Evolutionary conservation across 2,113 vertebrate genomes (phyloP), one percentile per base, ranked within the genome.

Genomic region (Copsychus sechellarum): DNA sequence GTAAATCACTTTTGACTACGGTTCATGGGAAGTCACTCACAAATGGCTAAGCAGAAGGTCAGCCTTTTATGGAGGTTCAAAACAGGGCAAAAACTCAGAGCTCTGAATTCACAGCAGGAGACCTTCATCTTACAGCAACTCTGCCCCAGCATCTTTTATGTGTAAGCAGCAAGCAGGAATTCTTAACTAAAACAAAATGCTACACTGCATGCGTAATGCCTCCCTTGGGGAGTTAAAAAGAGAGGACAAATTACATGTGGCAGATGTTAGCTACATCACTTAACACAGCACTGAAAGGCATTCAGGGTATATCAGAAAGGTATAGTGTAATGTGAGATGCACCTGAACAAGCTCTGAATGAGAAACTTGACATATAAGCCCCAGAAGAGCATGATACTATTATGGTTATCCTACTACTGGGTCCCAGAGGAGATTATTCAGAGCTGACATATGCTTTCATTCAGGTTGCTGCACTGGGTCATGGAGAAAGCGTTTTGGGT

Each of bases 181-280:
- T 71, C 82, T 89, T 93, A 96, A 97, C 89, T 94, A 96, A 95
- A 96, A 64, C 83, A 95, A 93, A 96, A 82, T 0, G 0, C 36
- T 87, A 92, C 57, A 79, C 70, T 74, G 73, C 81, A 67, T 89
- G 69, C 72, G 69, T 93, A 93, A 96, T 96, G 90, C 31, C 70
- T 93, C 86, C 92, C 95, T 91, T 64, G 89, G 83, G 92, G 86
- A 92, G 45, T 38, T 66, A 60, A 88, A 94, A 81, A 76, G 73
- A 94, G 72, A 92, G 86, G 93, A 91, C 86, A 91, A 91, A 96
- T 92, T 95, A 81, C 61, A 61, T 84, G 77, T 96, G 91, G 84
- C 94, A 96, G 94, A 95, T 95, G 92, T 93, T 97, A 89, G 69
- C 91, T 91, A 95, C 96, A 93, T 91, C 86, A 92, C 91, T 95